phyloP scores from a whole-genome alignment of 2,113 vertebrate genomes.

The Hystrix brachyura region DNA sequence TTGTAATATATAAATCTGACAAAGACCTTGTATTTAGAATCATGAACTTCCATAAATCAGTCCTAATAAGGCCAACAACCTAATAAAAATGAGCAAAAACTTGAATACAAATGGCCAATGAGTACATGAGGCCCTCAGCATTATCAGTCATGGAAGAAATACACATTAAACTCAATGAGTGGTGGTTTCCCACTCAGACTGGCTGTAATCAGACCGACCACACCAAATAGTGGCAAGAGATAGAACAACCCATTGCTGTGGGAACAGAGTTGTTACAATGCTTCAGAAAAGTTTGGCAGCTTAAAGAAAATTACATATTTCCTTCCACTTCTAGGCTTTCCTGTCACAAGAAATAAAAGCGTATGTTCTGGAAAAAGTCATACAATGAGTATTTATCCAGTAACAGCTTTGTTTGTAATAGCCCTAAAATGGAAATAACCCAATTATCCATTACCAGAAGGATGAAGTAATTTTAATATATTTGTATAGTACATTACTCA shows the following conservation, averaged over 20 bases:
- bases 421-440: not conserved
- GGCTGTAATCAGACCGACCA: not conserved
- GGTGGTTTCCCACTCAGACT: not conserved
- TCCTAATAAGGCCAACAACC: not conserved
- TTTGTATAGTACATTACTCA: not conserved
- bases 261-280: not conserved
- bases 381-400: not conserved
- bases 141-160: not conserved
- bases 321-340: not conserved
- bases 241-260: not conserved
- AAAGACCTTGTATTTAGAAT: slow-evolving; percentile 10
- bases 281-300: not conserved
- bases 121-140: not conserved
- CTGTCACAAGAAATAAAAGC: not conserved
- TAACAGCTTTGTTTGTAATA: not conserved
- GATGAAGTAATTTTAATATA: not conserved
- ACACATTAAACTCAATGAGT: not conserved
- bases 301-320: not conserved
- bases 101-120: not conserved
- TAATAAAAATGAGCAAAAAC: slow-evolving; percentile 23
- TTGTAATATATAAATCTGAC: slow-evolving; percentile 15
- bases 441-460: not conserved
- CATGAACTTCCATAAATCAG: not conserved
- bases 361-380: not conserved
- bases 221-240: not conserved